Percentiles rank a stretch among this genome's conserved stretches.
These are phyloP conservation scores for Philonicus albiceps DNA, from an alignment of 2,888 invertebrate genomes.

Conservation along the genomic window DNA sequence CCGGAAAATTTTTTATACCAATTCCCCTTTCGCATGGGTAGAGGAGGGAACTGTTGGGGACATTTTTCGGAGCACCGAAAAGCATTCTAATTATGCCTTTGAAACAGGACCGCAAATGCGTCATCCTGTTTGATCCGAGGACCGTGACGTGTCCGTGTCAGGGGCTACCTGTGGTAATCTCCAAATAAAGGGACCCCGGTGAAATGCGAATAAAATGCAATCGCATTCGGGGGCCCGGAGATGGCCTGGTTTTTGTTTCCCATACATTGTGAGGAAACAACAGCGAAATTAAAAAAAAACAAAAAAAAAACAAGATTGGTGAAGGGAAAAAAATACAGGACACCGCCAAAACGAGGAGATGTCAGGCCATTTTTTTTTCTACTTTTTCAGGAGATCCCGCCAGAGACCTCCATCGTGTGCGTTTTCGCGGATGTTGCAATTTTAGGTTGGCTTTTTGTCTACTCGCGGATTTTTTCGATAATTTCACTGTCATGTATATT, in stretches of 20 bases:
- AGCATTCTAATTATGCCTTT: conserved; percentile 1
- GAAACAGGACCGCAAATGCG: not conserved
- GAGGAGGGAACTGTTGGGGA: not conserved
- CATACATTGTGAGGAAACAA: not conserved
- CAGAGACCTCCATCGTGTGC: not conserved
- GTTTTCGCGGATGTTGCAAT: not conserved
- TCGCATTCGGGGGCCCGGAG: not conserved
- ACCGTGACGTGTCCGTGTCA: not conserved
- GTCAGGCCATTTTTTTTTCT: not conserved
- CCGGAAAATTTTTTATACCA: not conserved
- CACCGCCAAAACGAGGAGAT: not conserved
- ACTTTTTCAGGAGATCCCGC: not conserved
- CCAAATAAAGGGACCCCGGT: not conserved
- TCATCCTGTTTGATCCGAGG: not conserved
- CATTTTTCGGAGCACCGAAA: not conserved
- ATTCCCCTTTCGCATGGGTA: not conserved
- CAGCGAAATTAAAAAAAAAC: not conserved
- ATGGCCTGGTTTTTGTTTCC: not conserved
- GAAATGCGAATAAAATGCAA: conserved; percentile 17
- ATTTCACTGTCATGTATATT: conserved; percentile 1
- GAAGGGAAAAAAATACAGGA: not conserved
- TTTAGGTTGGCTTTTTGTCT: not conserved
- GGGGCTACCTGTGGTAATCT: not conserved
- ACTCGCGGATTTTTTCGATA: not conserved
- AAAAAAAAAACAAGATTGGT: not conserved